These are phyloP conservation scores for Psococerastis gibbosa DNA, from an alignment of 2,888 invertebrate genomes.

Conservation along the genomic window DNA sequence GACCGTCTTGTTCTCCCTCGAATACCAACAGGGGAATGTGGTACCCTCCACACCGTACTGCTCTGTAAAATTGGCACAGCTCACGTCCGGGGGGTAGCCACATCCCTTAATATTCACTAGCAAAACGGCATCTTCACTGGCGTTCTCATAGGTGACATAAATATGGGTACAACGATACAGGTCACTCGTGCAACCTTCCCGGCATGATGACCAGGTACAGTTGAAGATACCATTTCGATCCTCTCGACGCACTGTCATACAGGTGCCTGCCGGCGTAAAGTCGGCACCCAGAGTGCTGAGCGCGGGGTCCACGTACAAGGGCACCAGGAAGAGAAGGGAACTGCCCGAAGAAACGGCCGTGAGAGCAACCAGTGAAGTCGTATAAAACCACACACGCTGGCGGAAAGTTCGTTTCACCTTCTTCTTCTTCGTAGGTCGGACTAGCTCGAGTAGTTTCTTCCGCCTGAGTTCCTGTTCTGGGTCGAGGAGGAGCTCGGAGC, in stretches of 20 bases:
- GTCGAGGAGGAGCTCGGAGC: constrained; percentile 58
- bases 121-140: constrained; percentile 35
- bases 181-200: constrained; percentile 66
- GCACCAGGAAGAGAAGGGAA: constrained; percentile 50
- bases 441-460: constrained; percentile 38
- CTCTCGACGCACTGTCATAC: constrained; percentile 48
- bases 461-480: constrained; percentile 48
- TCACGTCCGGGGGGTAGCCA: constrained; percentile 59
- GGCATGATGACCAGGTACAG: constrained; percentile 62
- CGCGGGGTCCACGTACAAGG: constrained; percentile 49
- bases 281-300: constrained; percentile 30
- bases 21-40: constrained; percentile 45
- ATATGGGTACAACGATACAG: constrained; percentile 48
- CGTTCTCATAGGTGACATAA: constrained; percentile 34
- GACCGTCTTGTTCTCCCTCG: constrained; percentile 59
- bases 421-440: constrained; percentile 32
- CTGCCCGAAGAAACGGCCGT: constrained; percentile 52
- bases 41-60: constrained; percentile 49
- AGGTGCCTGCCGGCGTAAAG: constrained; percentile 39
- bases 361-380: constrained; percentile 47
- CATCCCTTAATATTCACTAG: constrained; percentile 69
- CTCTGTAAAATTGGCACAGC: constrained; percentile 55
- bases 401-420: constrained; percentile 35
- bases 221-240: constrained; percentile 53
- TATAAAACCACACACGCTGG: constrained; percentile 49